A percentile compares a stretch with the other conserved stretches of the same genome.
Conservation (phyloP, 2,888 invertebrate genomes). For the Pardosa pseudoannulata region DNA sequence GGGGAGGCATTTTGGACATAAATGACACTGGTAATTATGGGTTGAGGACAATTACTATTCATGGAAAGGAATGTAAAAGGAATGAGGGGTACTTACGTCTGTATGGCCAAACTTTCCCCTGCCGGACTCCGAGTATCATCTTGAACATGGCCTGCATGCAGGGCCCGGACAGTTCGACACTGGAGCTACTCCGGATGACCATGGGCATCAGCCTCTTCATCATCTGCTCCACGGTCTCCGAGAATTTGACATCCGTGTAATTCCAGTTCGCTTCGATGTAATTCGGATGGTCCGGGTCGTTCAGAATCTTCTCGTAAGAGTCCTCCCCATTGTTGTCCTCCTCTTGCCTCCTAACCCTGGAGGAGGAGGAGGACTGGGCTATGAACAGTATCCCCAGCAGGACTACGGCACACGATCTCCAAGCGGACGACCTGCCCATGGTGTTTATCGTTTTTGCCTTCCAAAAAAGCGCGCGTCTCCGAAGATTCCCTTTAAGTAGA, state of each 20-base stretch:
- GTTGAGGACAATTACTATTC: too few relatives aligned
- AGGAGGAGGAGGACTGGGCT: neutral
- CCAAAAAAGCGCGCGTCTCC: slow-evolving; percentile 8
- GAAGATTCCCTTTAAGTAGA: neutral
- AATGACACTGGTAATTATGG: too few relatives aligned
- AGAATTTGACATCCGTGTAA: slow-evolving; percentile 37
- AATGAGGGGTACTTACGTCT: slow-evolving; percentile 49
- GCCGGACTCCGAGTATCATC: slow-evolving; percentile 45
- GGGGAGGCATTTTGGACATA: too few relatives aligned
- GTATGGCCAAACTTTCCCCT: slow-evolving; percentile 55
- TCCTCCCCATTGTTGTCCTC: neutral
- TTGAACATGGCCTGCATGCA: slow-evolving; percentile 66
- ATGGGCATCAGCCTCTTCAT: slow-evolving; percentile 64
- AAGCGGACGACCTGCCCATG: neutral
- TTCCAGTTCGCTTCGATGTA: slow-evolving; percentile 52
- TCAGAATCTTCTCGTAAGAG: slow-evolving; percentile 27
- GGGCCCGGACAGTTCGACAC: slow-evolving; percentile 49
- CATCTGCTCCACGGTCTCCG: slow-evolving; percentile 36
- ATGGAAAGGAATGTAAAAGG: too few relatives aligned
- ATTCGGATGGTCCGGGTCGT: slow-evolving; percentile 43
- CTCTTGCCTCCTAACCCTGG: neutral
- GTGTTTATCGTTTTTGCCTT: neutral
- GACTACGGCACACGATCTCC: neutral
- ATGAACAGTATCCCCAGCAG: neutral
- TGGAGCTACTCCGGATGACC: slow-evolving; percentile 59